These are phyloP conservation scores for Oryzias curvinotus DNA, from an alignment of 2,113 vertebrate species.

Conservation along the genomic window DNA sequence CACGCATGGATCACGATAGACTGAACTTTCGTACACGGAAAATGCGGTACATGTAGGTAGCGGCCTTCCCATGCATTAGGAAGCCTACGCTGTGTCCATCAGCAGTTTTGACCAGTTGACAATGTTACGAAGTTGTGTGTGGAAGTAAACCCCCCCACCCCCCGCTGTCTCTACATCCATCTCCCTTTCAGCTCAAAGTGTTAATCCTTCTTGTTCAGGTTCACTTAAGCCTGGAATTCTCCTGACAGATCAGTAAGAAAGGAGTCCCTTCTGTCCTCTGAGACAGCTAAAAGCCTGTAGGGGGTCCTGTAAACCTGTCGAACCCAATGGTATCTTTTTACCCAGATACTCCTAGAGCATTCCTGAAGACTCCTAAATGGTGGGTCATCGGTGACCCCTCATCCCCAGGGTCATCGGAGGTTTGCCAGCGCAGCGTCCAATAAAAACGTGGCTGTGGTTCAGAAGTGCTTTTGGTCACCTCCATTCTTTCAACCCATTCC, in stretches of 20 bases:
- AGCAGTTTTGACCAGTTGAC: constrained; percentile 43
- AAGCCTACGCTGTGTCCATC: constrained; percentile 27
- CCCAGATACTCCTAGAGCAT: constrained; percentile 50
- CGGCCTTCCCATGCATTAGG: constrained; percentile 4
- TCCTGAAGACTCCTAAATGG: constrained; percentile 69
- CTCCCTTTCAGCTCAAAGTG: constrained; percentile 34
- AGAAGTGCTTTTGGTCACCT: constrained; percentile 49
- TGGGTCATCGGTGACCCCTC: constrained; percentile 55
- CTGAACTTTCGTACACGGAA: too few species aligned
- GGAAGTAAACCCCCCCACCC: constrained; percentile 54
- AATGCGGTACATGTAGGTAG: too few species aligned
- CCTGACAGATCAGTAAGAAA: constrained; percentile 55
- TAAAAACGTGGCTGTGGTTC: constrained; percentile 65
- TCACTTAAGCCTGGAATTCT: constrained; percentile 69
- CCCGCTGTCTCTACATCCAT: constrained; percentile 29
- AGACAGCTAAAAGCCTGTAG: constrained; percentile 64
- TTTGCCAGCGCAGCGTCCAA: constrained; percentile 59
- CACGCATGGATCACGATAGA: too few species aligned
- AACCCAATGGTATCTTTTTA: constrained; percentile 66
- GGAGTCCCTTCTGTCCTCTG: constrained; percentile 50
- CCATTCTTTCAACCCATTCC: constrained; percentile 7
- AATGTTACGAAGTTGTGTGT: constrained; percentile 58
- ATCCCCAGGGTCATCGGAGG: constrained; percentile 62
- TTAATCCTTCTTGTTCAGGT: constrained; percentile 73
- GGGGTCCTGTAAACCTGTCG: constrained; percentile 65